Evolutionary conservation across 2,113 vertebrate genomes (phyloP).

Genomic region (Daboia siamensis): DNA sequence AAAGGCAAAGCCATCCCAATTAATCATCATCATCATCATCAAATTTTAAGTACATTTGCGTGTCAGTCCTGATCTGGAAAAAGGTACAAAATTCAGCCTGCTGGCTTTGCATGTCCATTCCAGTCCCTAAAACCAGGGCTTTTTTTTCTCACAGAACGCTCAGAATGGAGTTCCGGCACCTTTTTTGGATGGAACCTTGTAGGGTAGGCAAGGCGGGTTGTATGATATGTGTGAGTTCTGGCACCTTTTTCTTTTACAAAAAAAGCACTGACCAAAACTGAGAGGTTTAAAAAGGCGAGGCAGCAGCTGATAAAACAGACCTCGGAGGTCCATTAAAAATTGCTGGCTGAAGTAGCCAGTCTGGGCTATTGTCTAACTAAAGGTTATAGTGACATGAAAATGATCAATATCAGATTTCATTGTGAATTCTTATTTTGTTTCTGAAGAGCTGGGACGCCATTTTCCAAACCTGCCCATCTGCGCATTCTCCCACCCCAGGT

Average conservation of each 20-base stretch:
- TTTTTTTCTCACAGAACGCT: no score
- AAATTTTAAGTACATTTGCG: background rate
- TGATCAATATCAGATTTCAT: background rate
- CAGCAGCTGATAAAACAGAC: background rate
- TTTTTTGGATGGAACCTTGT: no score
- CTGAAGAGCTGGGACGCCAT: background rate
- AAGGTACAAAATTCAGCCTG: background rate
- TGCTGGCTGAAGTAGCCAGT: background rate
- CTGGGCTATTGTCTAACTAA: background rate
- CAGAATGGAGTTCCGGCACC: no score
- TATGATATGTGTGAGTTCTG: no score
- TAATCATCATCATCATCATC: background rate
- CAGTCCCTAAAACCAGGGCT: background rate
- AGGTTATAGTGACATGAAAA: background rate
- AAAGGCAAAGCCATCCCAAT: background rate
- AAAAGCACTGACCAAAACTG: background rate
- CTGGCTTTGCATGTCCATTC: background rate
- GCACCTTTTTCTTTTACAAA: no score
- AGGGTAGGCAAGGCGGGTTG: no score
- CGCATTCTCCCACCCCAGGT: background rate
- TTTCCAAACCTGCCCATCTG: background rate
- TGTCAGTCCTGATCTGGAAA: background rate
- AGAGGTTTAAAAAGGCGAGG: background rate
- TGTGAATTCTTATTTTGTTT: background rate
- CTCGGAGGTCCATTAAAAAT: background rate